phyloP scores from a whole-genome alignment of 2,113 vertebrate species.

The Cyanoliseus patagonus region DNA sequence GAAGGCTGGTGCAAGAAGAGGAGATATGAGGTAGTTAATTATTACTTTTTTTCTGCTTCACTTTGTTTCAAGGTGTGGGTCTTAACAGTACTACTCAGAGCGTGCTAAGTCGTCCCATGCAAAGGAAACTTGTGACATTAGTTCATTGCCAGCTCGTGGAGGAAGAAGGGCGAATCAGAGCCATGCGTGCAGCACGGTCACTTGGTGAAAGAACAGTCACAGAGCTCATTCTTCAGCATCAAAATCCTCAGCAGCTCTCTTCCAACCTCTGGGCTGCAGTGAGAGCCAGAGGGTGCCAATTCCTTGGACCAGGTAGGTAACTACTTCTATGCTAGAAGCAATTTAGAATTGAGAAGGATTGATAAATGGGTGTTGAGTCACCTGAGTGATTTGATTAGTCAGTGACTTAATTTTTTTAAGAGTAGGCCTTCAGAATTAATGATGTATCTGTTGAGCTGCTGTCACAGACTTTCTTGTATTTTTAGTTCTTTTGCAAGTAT shows the following conservation, averaged over 20 bases:
- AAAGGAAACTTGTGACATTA: constrained; percentile 95
- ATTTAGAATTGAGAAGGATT: neutral
- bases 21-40: neutral
- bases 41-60: neutral
- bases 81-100: constrained; percentile 94
- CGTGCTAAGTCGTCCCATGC: constrained; percentile 96
- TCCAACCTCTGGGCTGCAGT: constrained; percentile 98
- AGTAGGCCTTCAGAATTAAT: neutral
- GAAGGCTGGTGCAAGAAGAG: neutral
- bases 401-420: neutral
- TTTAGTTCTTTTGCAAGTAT: neutral
- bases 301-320: constrained; percentile 92
- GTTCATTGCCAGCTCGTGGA: constrained; percentile 98
- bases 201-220: constrained; percentile 96
- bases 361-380: neutral
- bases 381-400: neutral
- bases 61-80: constrained; percentile 86
- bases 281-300: constrained; percentile 95
- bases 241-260: constrained; percentile 98
- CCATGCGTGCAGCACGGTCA: constrained; percentile 95
- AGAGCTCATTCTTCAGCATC: constrained; percentile 97
- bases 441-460: neutral
- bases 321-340: neutral
- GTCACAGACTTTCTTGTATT: accelerated
- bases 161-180: constrained; percentile 94